phyloP scores from a whole-genome alignment of 2,113 vertebrate genomes.

The Herpetotheres cachinnans region DNA sequence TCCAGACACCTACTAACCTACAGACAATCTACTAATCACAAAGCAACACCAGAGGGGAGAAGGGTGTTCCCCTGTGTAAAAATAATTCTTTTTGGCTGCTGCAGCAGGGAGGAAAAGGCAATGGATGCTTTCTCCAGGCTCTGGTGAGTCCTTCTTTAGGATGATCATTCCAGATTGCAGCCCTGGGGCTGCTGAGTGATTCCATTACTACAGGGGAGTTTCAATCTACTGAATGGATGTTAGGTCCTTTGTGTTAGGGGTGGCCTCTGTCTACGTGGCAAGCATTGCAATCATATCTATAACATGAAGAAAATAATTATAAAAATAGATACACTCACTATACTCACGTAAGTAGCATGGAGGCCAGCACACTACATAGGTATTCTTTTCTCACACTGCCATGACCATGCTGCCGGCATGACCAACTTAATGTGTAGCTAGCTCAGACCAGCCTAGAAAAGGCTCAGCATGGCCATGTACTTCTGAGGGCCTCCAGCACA shows the following conservation, averaged over 20 bases:
- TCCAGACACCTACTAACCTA: not conserved
- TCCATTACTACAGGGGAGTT: not conserved
- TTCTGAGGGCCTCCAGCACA: not conserved
- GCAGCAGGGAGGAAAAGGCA: not conserved
- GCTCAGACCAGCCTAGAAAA: not conserved
- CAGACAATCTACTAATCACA: not conserved
- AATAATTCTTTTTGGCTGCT: not conserved
- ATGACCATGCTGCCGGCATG: accelerated
- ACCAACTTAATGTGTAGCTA: not conserved
- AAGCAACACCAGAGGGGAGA: not conserved
- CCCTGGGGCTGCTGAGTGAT: not conserved
- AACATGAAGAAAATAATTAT: not conserved
- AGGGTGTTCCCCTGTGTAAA: not conserved
- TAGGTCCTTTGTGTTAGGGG: not conserved
- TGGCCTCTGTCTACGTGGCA: not conserved
- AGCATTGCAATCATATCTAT: not conserved
- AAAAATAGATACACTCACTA: not conserved
- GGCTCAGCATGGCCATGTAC: not conserved
- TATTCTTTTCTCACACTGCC: not conserved
- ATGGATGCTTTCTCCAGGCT: not conserved
- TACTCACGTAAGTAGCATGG: not conserved
- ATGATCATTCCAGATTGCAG: not conserved
- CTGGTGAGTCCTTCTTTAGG: not conserved
- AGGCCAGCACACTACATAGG: not conserved
- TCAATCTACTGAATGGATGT: not conserved